Evolutionary conservation across 1,140 invertebrate species (phyloP).

Genomic region (Scylla paramamosain): DNA sequence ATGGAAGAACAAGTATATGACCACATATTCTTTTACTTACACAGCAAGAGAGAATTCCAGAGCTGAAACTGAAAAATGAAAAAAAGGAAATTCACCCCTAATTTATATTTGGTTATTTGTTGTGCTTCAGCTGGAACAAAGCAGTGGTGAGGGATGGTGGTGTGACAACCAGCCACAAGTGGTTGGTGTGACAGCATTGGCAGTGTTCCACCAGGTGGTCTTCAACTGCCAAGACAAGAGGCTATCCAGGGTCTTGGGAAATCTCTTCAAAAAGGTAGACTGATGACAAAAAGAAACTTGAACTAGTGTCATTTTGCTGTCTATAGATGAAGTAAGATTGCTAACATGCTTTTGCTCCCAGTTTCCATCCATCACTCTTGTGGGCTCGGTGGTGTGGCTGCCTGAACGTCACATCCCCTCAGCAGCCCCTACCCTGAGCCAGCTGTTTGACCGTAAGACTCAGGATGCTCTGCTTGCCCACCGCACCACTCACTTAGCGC

Average conservation of each 20-base stretch:
- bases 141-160: conserved; percentile 65
- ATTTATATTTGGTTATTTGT: not conserved
- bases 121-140: conserved; percentile 62
- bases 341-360: not conserved
- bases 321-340: too few relatives aligned
- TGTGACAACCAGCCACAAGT: conserved; percentile 70
- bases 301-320: not conserved
- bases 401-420: conserved; percentile 62
- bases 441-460: conserved; percentile 62
- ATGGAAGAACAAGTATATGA: not conserved
- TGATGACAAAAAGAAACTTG: not conserved
- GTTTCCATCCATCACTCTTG: conserved; percentile 67
- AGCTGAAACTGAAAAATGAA: too few relatives aligned
- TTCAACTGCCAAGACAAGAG: conserved; percentile 68
- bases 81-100: too few relatives aligned
- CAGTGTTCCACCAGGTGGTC: conserved; percentile 58
- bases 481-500: conserved; percentile 48
- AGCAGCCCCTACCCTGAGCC: conserved; percentile 51
- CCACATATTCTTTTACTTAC: not conserved
- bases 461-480: conserved; percentile 51
- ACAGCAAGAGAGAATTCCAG: too few relatives aligned
- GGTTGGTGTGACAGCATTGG: conserved; percentile 62
- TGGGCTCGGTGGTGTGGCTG: conserved; percentile 61
- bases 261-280: conserved; percentile 68
- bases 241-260: conserved; percentile 41